phyloP scores from a whole-genome alignment of 2,888 invertebrate genomes.

The Ecliptopera silaceata region DNA sequence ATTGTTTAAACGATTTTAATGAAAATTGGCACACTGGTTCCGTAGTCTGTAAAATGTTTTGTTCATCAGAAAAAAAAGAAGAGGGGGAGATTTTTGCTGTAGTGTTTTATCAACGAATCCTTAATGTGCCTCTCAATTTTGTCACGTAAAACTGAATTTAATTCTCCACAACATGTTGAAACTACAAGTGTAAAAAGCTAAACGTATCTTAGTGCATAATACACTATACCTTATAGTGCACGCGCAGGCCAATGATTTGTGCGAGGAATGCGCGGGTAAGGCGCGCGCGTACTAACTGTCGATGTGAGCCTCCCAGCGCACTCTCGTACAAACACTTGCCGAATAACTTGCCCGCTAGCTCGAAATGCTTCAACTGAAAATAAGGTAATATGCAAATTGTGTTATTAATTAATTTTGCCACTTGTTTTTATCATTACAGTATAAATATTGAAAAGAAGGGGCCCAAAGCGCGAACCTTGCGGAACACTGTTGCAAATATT shows the following conservation, averaged over 20 bases:
- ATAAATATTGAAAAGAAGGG: neutral
- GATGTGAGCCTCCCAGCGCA: slow-evolving; percentile 93
- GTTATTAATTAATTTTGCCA: no score
- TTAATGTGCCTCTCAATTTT: no score
- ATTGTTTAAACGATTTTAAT: no score
- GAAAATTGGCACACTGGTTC: no score
- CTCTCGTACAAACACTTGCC: slow-evolving; percentile 98
- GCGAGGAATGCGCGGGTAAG: slow-evolving; percentile 96
- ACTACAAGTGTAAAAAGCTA: no score
- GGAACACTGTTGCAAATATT: neutral
- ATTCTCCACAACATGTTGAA: no score
- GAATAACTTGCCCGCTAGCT: slow-evolving; percentile 96
- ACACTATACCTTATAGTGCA: slow-evolving; percentile 92
- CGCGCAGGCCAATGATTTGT: slow-evolving; percentile 95
- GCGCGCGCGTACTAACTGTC: slow-evolving; percentile 94
- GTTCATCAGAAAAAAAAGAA: no score
- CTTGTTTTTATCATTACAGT: neutral
- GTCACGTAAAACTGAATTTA: no score
- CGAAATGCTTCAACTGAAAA: slow-evolving; percentile 89
- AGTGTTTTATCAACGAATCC: no score
- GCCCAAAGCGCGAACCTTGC: neutral
- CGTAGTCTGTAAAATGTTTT: no score
- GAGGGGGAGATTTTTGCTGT: no score
- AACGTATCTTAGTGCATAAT: no score
- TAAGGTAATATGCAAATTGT: neutral